Evolutionary conservation across 2,888 invertebrate species (phyloP), one percentile per base, ranked within the genome.

Genomic region (Chymomyza caudatula): DNA sequence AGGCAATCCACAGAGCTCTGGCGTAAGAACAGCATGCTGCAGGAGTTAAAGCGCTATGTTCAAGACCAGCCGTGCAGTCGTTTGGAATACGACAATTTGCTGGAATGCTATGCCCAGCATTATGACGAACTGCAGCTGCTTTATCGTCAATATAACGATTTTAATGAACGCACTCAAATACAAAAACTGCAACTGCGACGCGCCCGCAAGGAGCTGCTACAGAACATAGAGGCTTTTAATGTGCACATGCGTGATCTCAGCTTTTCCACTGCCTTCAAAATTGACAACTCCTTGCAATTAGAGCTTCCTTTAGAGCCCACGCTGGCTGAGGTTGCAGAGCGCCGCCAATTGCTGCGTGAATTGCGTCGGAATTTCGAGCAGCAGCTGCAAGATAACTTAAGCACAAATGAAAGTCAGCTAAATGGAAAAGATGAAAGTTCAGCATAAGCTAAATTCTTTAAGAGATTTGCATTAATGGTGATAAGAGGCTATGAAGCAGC

Each of bases 151-250:
- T 29, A 60, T 2, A 52, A 59, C 5, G 59, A 72, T 8, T 51
- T 71, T 6, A 6, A 20, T 0, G 67, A 72, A 52, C 63, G 55
- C 5, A 37, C 49, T 0, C 47, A 25, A 0, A 19, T 67, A 4
- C 47, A 47, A 19, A 49, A 64, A 43, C 13, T 72, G 0, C 60
- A 64, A 6, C 5, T 43, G 5, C 63, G 44, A 8, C 58, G 68
- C 15, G 52, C 42, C 1, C 44, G 23, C 5, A 44, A 47, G 4
- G 43, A 63, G 5, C 19, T 62, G 2, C 55, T 47, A 11, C 15
- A 49, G 6, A 52, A 53, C 11, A 56, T 67, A 13, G 51, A 55
- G 5, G 51, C 51, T 17, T 71, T 65, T 19, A 77, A 74, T 58
- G 25, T 60, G 2, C 19, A 52, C 4, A 55, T 63, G 25, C 47